Evolutionary conservation across 2,888 invertebrate species (phyloP), one percentile per base, ranked within the genome.

Genomic region (Balanococcus diminutus): DNA sequence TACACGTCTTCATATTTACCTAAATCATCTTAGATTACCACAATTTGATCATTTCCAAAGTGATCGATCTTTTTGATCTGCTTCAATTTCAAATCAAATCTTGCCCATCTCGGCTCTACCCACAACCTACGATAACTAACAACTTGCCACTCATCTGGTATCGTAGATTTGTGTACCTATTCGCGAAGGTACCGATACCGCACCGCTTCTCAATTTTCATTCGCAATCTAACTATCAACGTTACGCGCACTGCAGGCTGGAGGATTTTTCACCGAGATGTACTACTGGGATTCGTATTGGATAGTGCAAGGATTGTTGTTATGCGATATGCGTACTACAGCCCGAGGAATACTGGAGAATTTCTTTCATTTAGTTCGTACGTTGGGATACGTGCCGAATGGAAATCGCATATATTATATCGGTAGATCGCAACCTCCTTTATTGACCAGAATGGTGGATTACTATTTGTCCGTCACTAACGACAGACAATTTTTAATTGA

Each of bases 251-350:
- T 61, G 2, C 93, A 92, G 88, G 95, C 92, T 22, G 93, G 95
- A 88, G 92, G 96, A 87, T 89, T 96, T 89, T 92, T 96, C 91
- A 87, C 86, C 1, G 94, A 94, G 89, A 91, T 94, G 84, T 96
- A 96, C 89, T 96, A 96, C 89, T 96, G 96, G 96, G 96, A 96
- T 89, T 93, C 96, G 0, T 96, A 94, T 89, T 96, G 96, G 96
- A 95, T 95, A 82, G 91, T 96, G 72, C 93, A 94, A 89, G 96
- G 96, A 0, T 90, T 84, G 14, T 42, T 96, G 0, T 91, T 94
- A 8, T 94, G 94, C 87, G 95, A 93, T 87, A 96, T 96, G 96
- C 89, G 91, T 8, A 90, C 91, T 3, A 96, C 82, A 5, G 88
- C 90, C 0, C 88, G 51, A 87, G 88, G 95, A 1, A 94, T 96